These are phyloP conservation scores for Agonopterix subpropinquella DNA, from an alignment of 2,888 invertebrate species.

Conservation along the genomic window DNA sequence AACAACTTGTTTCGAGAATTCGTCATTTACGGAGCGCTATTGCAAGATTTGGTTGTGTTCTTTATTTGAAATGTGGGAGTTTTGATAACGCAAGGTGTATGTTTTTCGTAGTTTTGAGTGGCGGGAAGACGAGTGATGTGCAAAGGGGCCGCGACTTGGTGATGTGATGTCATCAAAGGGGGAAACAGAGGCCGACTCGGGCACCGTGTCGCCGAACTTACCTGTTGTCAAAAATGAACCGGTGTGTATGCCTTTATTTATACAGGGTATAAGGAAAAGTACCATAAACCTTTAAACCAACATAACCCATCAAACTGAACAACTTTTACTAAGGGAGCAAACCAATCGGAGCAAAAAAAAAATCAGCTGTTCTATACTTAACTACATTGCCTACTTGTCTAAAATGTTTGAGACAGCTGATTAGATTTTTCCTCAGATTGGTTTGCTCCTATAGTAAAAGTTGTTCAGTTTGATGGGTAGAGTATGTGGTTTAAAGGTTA, in stretches of 20 bases:
- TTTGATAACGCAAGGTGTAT: constrained; percentile 6
- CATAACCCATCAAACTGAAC: no score
- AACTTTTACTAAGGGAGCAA: no score
- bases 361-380: no score
- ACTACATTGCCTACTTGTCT: no score
- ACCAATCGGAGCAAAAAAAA: no score
- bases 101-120: constrained; percentile 50
- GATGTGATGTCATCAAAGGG: constrained; percentile 76
- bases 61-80: constrained; percentile 14
- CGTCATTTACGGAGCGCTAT: constrained; percentile 24
- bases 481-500: no score
- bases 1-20: constrained; percentile 52
- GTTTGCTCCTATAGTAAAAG: no score
- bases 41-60: constrained; percentile 16
- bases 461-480: no score
- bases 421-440: no score
- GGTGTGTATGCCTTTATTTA: constrained; percentile 35
- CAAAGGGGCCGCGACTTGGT: constrained; percentile 61
- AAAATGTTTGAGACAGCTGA: no score
- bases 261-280: no score
- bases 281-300: no score
- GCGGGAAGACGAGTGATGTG: constrained; percentile 73
- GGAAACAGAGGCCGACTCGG: constrained; percentile 75
- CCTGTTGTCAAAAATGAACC: constrained; percentile 66
- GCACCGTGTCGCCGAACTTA: constrained; percentile 70